Percentiles rank a stretch among this genome's conserved stretches.
Evolutionary conservation across 1,140 invertebrate species (phyloP).

Genomic region (Ctenoplectra terminalis): DNA sequence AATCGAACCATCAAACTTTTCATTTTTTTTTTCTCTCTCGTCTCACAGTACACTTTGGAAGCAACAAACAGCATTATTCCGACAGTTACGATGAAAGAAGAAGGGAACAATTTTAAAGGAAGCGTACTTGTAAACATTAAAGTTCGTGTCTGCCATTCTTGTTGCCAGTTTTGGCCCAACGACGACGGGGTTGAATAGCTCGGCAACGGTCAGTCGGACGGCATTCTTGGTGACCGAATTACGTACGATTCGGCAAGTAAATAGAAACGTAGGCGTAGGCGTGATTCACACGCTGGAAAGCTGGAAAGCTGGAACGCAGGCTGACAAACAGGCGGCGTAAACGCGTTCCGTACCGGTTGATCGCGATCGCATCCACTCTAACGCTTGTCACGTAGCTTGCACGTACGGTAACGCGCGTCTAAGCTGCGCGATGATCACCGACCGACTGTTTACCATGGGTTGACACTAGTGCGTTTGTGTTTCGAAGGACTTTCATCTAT

Average conservation of each 20-base stretch:
- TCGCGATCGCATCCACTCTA: background rate
- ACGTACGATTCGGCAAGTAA: background rate
- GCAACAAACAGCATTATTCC: too few species aligned
- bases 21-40: too few species aligned
- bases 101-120: too few species aligned
- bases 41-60: too few species aligned
- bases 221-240: background rate
- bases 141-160: too few species aligned
- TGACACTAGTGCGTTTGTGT: conserved; percentile 42
- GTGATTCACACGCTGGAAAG: background rate
- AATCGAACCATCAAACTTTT: too few species aligned
- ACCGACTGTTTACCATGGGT: conserved; percentile 73
- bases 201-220: background rate
- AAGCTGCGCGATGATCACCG: conserved; percentile 62
- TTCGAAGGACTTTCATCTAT: conserved; percentile 33
- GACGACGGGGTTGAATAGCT: background rate
- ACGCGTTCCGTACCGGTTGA: background rate
- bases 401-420: conserved; percentile 56
- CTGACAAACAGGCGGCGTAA: background rate
- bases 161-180: too few species aligned
- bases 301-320: background rate
- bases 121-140: too few species aligned
- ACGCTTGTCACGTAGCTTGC: background rate
- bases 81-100: too few species aligned
- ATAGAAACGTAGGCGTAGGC: background rate